phyloP scores from a whole-genome alignment of 2,797 vertebrate species.

The Euthynnus affinis region DNA sequence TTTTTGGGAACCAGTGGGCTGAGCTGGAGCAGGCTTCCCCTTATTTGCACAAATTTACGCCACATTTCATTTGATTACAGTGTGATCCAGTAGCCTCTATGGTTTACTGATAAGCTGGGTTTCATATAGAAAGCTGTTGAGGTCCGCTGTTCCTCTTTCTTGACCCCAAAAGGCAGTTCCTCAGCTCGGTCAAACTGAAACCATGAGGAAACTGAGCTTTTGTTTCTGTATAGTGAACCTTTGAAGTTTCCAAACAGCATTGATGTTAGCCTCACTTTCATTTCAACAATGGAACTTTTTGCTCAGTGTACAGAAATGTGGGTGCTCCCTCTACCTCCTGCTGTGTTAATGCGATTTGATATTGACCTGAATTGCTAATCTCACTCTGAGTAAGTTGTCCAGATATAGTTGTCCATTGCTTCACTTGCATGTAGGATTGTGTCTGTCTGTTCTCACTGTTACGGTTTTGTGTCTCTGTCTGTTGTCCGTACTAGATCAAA shows the following conservation, averaged over 20 bases:
- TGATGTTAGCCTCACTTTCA: conserved; percentile 21
- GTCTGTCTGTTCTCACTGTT: neutral
- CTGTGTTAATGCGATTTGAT: conserved; percentile 54
- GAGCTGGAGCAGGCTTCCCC: conserved; percentile 72
- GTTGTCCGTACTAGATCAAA: conserved; percentile 34
- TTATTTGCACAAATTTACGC: conserved; percentile 68
- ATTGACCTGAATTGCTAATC: conserved; percentile 46
- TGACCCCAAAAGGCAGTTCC: conserved; percentile 31
- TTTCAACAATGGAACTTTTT: conserved; percentile 29
- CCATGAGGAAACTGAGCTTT: conserved; percentile 14
- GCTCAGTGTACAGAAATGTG: conserved; percentile 12
- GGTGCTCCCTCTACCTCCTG: conserved; percentile 25
- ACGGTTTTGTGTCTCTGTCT: conserved; percentile 10
- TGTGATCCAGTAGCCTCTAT: conserved; percentile 64
- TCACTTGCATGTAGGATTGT: neutral
- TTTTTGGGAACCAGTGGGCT: conserved; percentile 78
- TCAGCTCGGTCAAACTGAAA: conserved; percentile 32
- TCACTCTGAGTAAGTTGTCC: conserved; percentile 27
- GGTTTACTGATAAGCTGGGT: conserved; percentile 58
- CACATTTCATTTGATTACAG: conserved; percentile 81
- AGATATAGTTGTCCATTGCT: conserved; percentile 24
- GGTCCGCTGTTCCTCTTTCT: conserved; percentile 21
- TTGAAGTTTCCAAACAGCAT: conserved; percentile 8
- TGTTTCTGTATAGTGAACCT: neutral
- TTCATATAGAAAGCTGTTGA: conserved; percentile 56